These are phyloP conservation scores for Cyprinodon diabolis DNA, from an alignment of 2,797 vertebrate genomes.

Conservation along the genomic window DNA sequence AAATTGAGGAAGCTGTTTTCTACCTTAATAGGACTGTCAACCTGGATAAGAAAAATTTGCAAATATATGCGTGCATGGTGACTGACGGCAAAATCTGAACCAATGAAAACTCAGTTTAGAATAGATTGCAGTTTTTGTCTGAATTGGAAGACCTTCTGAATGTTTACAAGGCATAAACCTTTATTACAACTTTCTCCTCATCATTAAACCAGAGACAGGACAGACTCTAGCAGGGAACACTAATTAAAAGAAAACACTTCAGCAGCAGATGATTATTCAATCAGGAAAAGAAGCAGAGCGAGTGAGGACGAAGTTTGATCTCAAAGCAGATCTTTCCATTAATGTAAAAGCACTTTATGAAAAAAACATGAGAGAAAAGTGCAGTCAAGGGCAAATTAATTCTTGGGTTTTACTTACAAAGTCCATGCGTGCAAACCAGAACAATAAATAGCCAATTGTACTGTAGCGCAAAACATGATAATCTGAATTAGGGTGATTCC, in stretches of 20 bases:
- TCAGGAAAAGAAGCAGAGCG: neutral
- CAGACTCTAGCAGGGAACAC: neutral
- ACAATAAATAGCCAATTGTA: conserved; percentile 13
- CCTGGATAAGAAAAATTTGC: too few species aligned
- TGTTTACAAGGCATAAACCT: neutral
- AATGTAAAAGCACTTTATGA: conserved; percentile 13
- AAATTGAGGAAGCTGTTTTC: neutral
- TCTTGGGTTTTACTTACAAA: conserved; percentile 34
- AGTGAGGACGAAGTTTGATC: conserved; percentile 14
- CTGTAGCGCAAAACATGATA: conserved; percentile 11
- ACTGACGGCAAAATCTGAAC: conserved; percentile 50
- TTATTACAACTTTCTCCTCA: too few species aligned
- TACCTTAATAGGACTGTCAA: neutral
- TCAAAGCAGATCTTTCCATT: neutral
- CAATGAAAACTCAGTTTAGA: conserved; percentile 24
- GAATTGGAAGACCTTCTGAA: neutral
- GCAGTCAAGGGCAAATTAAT: conserved; percentile 29
- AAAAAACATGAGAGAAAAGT: conserved; percentile 27
- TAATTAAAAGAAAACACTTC: neutral
- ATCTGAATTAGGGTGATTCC: conserved; percentile 27
- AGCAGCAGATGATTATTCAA: neutral
- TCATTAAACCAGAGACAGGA: neutral
- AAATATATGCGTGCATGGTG: conserved; percentile 22
- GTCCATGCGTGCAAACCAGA: conserved; percentile 28
- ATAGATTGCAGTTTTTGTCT: neutral